Base-by-base conservation (phyloP, 2,113 vertebrate genomes). In the Motacilla tschutschensis region DNA sequence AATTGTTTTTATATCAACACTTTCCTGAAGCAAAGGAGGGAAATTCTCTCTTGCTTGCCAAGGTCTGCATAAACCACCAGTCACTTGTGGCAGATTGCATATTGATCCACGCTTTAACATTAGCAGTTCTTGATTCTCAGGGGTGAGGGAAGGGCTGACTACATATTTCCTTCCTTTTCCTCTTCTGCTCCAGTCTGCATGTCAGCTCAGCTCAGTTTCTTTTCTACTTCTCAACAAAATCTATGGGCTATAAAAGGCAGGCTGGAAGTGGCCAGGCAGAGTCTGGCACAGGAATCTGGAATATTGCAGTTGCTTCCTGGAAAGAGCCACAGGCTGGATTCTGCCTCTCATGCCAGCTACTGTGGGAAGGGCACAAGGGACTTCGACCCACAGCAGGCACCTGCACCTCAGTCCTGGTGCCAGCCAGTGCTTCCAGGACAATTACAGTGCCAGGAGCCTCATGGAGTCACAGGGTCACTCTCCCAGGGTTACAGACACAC, bases 1-100 rank as follows among this genome's bases (percentile, higher is more conserved):
- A 88, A 77, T 60, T 87, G 87, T 85, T 94, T 94, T 90, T 79
- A 20, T 90, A 90, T 64, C 70, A 74, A 62, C 57, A 7, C 33
- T 84, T 79, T 43, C 51, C 41, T 85, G 54, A 77, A 87, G 85
- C 72, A 79, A 70, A 47, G 47, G 60, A 76, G 51, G 84, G 75
- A 93, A 86, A 76, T 79, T 38, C 58, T 75, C 75, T 36, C 51
- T 85, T 87, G 51, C 38, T 90, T 87, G 71, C 71, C 55, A 79
- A 58, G 36, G 82, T 73, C 84, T 87, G 72, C 66, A 63, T 55
- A 82, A 85, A 63, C 67, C 64, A 79, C 41, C 47, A 93, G 83
- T 43, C 70, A 79, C 75, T 84, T 66, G 55, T 82, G 76, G 78
- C 67, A 88, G 87, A 77, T 79, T 84, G 75, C 75, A 77, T 79